Evolutionary conservation across 2,797 vertebrate species (phyloP).

Genomic region (Pogoniulus pusillus): DNA sequence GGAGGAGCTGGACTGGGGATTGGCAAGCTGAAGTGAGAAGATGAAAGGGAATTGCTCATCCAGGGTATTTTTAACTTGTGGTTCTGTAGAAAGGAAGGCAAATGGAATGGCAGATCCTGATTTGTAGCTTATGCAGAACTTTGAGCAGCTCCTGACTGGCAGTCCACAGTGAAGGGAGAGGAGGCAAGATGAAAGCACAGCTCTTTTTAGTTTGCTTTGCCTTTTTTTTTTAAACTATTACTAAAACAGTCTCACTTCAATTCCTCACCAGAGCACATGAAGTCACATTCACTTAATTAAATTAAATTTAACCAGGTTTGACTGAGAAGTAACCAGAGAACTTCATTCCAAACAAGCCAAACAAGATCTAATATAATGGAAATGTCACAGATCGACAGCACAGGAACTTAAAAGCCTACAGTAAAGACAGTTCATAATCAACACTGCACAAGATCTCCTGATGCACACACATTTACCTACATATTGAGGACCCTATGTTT

Average conservation of each 20-base stretch:
- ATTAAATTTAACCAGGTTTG: neutral
- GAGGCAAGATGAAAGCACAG: neutral
- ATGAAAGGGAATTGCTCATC: neutral
- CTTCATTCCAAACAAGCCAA: conserved; percentile 7
- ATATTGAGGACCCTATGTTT: neutral
- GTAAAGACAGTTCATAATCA: neutral
- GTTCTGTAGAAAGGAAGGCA: conserved; percentile 19
- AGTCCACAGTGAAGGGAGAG: neutral
- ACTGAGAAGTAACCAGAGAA: neutral
- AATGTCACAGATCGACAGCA: neutral
- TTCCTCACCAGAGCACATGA: neutral
- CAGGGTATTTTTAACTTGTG: conserved; percentile 18
- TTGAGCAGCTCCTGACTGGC: neutral
- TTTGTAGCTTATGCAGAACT: neutral
- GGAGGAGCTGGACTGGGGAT: neutral
- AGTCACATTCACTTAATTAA: neutral
- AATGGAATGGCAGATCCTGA: neutral
- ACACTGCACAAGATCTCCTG: neutral
- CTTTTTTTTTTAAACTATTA: neutral
- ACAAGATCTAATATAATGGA: neutral
- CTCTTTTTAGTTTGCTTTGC: neutral
- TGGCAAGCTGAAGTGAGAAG: neutral
- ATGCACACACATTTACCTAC: neutral
- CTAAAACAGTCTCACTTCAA: neutral
- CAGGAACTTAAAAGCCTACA: neutral